phyloP scores from a whole-genome alignment of 2,113 vertebrate genomes.

The Fregetta grallaria region DNA sequence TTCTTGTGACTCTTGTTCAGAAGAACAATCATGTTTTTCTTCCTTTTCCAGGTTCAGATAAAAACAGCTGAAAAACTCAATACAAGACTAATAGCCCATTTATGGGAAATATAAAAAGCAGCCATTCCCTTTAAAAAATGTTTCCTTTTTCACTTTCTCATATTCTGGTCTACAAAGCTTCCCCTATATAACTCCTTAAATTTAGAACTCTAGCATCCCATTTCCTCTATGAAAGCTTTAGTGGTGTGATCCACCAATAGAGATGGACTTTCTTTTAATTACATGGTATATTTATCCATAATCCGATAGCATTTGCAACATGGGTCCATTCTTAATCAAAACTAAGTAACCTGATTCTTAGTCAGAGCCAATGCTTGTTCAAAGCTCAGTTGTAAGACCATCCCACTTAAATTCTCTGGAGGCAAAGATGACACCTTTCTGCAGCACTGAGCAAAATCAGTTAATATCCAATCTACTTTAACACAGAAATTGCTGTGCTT shows the following conservation, averaged over 20 bases:
- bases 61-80: not conserved
- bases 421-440: not conserved
- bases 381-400: not conserved
- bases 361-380: not conserved
- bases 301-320: not conserved
- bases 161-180: not conserved
- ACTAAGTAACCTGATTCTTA: not conserved
- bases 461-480: not conserved
- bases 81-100: not conserved
- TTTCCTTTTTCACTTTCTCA: not conserved
- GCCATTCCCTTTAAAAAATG: not conserved
- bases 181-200: not conserved
- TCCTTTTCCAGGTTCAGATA: not conserved
- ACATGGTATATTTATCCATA: not conserved
- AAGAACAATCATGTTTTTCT: not conserved
- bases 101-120: not conserved
- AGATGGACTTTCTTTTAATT: constrained; percentile 30
- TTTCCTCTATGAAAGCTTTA: not conserved
- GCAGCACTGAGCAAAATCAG: not conserved
- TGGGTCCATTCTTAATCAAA: not conserved
- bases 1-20: not conserved
- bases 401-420: not conserved
- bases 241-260: not conserved
- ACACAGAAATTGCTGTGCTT: not conserved
- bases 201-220: not conserved